Base-by-base conservation (phyloP, 2,888 invertebrate species). In the Pammene aurita region DNA sequence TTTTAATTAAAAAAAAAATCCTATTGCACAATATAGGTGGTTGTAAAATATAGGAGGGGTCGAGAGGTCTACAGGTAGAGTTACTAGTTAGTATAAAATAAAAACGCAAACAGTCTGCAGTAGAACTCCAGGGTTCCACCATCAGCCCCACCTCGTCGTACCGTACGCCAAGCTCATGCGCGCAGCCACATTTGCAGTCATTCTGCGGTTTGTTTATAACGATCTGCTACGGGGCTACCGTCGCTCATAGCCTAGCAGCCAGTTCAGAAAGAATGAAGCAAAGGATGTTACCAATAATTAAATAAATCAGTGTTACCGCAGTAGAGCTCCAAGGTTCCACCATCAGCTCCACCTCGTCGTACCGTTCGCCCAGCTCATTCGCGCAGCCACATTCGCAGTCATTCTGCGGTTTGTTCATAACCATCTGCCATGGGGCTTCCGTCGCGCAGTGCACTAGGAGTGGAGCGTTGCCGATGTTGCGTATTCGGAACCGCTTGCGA, bases 391-490 rank as follows among this genome's bases (percentile, higher is more conserved):
- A 71, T 5, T 70, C 73, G 54, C 74, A 71, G 0, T 18, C 55
- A n/a, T 58, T 16, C 0, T 46, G 46, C 5, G 71, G 7, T 34
- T 71, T 48, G 16, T 64, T 26, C 13, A 69, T 13, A 41, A 82
- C 69, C 44, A 88, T 57, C 42, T 74, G 66, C 89, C 89, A 89
- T 0, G 85, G 85, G 9, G 65, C 55, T 9, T 18, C 41, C 1
- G 83, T 79, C 7, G 67, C 57, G 11, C 78, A 77, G 4, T 38
- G 42, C 10, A 82, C 61, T 6, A 72, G 64, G 54, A 86, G 67
- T 0, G 72, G 74, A 0, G 85, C 86, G 44, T 74, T 76, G 34
- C 88, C 87, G 1, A 80, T 75, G 77, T 90, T 89, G 65, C 75
- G 74, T 0, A 84, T 67, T 10, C 69, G 75, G 67, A 88, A 79